Evolutionary conservation across 2,113 vertebrate species (phyloP).

Genomic region (Pholis gunnellus): DNA sequence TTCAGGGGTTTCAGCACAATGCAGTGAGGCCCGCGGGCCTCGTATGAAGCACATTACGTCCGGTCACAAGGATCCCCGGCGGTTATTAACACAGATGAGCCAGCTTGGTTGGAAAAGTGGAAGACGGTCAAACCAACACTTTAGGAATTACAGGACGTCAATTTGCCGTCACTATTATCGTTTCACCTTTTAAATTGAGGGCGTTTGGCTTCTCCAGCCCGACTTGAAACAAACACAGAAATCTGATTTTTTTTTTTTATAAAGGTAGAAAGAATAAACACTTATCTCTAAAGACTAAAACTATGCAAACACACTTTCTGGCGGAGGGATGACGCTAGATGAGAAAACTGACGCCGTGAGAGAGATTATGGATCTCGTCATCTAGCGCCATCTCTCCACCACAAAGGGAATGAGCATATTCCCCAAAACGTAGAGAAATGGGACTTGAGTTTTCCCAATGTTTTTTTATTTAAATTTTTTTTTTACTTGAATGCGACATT

Average conservation of each 20-base stretch:
- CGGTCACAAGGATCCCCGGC: background rate
- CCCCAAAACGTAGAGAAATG: constrained; percentile 5
- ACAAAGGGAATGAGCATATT: background rate
- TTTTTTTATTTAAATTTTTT: constrained; percentile 1
- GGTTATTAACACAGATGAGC: background rate
- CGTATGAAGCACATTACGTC: constrained; percentile 50
- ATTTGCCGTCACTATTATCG: background rate
- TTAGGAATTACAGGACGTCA: background rate
- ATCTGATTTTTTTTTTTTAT: background rate
- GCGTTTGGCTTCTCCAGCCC: background rate
- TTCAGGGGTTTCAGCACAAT: constrained; percentile 17
- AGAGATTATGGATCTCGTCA: background rate
- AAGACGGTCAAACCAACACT: constrained; percentile 7
- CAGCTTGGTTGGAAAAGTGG: background rate
- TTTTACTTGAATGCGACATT: constrained; percentile 20
- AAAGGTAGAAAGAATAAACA: constrained; percentile 5
- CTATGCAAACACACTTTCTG: background rate
- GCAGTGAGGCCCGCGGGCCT: constrained; percentile 16
- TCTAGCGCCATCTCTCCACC: background rate
- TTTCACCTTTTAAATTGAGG: background rate
- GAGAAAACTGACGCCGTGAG: background rate
- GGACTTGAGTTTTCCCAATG: background rate
- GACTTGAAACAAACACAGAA: constrained; percentile 18
- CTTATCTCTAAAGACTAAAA: background rate
- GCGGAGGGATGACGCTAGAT: background rate